Conservation (phyloP, 2,888 invertebrate genomes). For the Apoda limacodes region DNA sequence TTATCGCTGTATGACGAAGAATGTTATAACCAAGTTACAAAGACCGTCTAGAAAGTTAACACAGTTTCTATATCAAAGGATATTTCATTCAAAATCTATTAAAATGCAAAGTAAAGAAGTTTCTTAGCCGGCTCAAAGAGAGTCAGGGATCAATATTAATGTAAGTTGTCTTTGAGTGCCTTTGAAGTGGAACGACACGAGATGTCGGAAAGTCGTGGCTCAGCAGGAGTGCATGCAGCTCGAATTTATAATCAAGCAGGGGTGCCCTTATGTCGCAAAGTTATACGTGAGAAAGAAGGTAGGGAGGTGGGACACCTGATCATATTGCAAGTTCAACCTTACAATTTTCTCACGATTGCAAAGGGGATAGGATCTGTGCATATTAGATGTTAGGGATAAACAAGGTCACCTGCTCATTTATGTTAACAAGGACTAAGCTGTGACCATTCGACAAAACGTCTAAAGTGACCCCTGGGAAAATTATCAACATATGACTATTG, state of each 20-base stretch:
- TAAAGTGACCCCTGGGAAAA: conserved; percentile 41
- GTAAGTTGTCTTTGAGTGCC: conserved; percentile 62
- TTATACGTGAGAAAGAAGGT: conserved; percentile 58
- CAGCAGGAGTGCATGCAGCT: conserved; percentile 44
- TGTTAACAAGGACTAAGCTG: conserved; percentile 35
- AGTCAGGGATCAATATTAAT: conserved; percentile 64
- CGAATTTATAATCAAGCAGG: conserved; percentile 59
- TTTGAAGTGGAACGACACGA: conserved; percentile 45
- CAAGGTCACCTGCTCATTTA: conserved; percentile 54
- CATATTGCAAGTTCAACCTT: conserved; percentile 48
- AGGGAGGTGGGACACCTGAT: conserved; percentile 61
- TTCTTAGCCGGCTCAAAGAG: conserved; percentile 38
- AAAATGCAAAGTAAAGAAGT: conserved; percentile 3
- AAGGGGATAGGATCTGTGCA: conserved; percentile 45
- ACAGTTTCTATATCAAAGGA: conserved; percentile 6
- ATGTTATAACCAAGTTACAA: too few species aligned
- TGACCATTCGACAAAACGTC: too few species aligned
- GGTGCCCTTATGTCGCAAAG: conserved; percentile 39
- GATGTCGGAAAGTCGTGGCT: conserved; percentile 38
- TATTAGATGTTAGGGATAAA: conserved; percentile 51
- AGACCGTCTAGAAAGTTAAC: conserved; percentile 11
- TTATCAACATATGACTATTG: conserved; percentile 33
- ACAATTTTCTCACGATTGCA: conserved; percentile 52
- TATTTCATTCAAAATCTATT: too few species aligned
- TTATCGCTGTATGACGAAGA: too few species aligned